These are phyloP conservation scores for Actinernus sp. DNA, from an alignment of 92 coral and sea anemone genomes.

Conservation along the genomic window DNA sequence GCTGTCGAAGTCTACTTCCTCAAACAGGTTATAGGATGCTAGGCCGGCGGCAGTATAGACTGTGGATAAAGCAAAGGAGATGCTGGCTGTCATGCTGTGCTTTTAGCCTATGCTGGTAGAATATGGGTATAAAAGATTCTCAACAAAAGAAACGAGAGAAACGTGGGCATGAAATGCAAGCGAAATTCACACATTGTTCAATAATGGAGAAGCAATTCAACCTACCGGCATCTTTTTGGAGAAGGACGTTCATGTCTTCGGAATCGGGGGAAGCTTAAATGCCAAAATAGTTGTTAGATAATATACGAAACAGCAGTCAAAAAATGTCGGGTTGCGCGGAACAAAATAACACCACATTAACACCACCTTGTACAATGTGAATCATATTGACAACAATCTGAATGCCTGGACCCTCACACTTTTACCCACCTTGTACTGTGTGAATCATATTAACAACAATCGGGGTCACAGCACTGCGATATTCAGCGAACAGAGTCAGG, in stretches of 20 bases:
- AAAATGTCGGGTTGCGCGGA: no score
- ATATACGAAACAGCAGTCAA: no score
- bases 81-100: neutral
- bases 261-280: constrained; percentile 83
- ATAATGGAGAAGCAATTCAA: no score
- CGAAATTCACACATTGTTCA: no score
- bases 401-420: neutral
- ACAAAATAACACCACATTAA: no score
- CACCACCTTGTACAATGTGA: neutral
- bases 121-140: neutral
- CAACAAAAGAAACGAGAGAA: neutral
- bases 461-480: constrained; percentile 87
- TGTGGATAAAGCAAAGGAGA: constrained; percentile 9
- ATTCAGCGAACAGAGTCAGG: constrained; percentile 83
- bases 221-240: constrained; percentile 93
- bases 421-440: constrained; percentile 77
- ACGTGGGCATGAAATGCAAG: neutral
- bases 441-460: constrained; percentile 79
- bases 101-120: neutral
- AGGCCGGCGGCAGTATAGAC: constrained; percentile 94
- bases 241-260: constrained; percentile 79
- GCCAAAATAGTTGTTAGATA: no score
- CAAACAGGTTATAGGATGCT: constrained; percentile 92
- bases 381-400: neutral
- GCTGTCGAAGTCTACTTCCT: constrained; percentile 86